These are phyloP conservation scores for Tapirus indicus DNA, from an alignment of 2,797 vertebrate genomes.

Conservation along the genomic window DNA sequence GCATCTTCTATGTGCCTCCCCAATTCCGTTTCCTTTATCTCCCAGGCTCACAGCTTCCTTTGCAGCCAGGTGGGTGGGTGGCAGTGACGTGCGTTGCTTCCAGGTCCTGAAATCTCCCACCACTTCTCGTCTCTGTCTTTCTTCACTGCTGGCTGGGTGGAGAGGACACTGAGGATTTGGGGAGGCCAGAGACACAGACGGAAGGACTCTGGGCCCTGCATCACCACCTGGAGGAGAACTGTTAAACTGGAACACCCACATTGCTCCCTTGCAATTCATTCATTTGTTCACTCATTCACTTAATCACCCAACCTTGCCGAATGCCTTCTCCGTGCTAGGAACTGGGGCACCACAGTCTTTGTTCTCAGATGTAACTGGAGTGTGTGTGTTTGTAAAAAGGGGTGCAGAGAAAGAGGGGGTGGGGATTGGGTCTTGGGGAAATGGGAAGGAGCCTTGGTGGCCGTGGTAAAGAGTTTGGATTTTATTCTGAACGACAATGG, in stretches of 20 bases:
- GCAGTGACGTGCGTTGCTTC: not conserved
- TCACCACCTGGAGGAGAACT: not conserved
- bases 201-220: not conserved
- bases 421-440: not conserved
- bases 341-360: not conserved
- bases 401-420: not conserved
- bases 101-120: not conserved
- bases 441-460: not conserved
- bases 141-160: not conserved
- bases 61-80: not conserved
- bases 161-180: not conserved
- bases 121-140: not conserved
- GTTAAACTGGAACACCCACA: too few relatives aligned
- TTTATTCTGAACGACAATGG: not conserved
- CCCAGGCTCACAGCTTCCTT: not conserved
- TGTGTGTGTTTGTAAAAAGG: not conserved
- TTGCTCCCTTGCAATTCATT: not conserved
- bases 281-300: not conserved
- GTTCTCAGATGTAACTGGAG: not conserved
- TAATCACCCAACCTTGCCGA: fast-evolving
- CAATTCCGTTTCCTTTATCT: not conserved
- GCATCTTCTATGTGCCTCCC: not conserved
- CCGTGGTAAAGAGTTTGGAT: not conserved
- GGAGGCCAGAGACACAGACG: not conserved
- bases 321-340: not conserved